Evolutionary conservation across 2,113 vertebrate species (phyloP).

Genomic region (Heteronetta atricapilla): DNA sequence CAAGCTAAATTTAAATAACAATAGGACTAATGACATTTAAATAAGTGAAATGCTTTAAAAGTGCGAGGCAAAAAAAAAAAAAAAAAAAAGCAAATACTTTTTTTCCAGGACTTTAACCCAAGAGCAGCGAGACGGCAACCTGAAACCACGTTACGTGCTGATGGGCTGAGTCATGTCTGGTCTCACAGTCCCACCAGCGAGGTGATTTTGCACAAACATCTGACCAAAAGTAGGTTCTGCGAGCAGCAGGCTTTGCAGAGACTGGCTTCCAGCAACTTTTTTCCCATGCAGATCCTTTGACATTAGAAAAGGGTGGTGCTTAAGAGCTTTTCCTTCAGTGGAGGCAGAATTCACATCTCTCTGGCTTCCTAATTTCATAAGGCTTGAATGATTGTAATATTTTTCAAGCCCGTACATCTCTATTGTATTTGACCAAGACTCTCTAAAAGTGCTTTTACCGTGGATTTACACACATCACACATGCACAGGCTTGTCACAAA

Average conservation of each 20-base stretch:
- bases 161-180: constrained; percentile 55
- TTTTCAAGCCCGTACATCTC: constrained; percentile 18
- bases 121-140: constrained; percentile 31
- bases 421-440: neutral
- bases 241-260: neutral
- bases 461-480: neutral
- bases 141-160: constrained; percentile 31
- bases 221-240: neutral
- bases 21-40: constrained; percentile 34
- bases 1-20: constrained; percentile 70
- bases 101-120: constrained; percentile 10
- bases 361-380: neutral
- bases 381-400: neutral
- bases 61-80: neutral
- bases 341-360: neutral
- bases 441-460: neutral
- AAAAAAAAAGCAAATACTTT: constrained; percentile 40
- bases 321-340: constrained; percentile 25
- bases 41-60: constrained; percentile 43
- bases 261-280: neutral
- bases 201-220: constrained; percentile 29
- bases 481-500: neutral
- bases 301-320: neutral
- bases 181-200: neutral
- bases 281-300: neutral